Evolutionary conservation across 2,113 vertebrate species (phyloP).

Genomic region (Morone chrysops): DNA sequence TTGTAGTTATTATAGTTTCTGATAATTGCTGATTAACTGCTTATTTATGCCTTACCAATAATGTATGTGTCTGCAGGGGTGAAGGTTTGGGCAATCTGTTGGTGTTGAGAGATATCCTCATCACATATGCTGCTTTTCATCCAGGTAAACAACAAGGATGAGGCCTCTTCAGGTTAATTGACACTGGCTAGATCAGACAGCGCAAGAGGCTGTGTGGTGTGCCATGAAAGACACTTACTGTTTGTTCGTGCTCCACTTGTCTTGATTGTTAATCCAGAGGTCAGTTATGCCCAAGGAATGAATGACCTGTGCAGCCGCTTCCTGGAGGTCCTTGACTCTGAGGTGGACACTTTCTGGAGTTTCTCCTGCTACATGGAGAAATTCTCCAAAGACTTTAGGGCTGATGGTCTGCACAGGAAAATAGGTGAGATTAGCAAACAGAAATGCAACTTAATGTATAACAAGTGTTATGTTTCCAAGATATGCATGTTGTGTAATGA

Average conservation of each 20-base stretch:
- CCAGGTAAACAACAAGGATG: slow-evolving; percentile 79
- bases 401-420: slow-evolving; percentile 85
- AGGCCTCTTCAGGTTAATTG: not conserved
- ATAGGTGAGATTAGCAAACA: slow-evolving; percentile 73
- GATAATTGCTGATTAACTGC: not conserved
- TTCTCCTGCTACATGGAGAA: slow-evolving; percentile 87
- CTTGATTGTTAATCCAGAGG: slow-evolving; percentile 74
- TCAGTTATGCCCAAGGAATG: slow-evolving; percentile 88
- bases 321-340: slow-evolving; percentile 86
- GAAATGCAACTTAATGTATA: not conserved
- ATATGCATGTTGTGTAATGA: not conserved
- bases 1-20: no score
- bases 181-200: not conserved
- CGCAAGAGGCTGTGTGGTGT: not conserved
- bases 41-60: not conserved
- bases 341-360: slow-evolving; percentile 87
- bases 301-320: slow-evolving; percentile 88
- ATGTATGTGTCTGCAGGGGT: slow-evolving; percentile 72
- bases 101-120: slow-evolving; percentile 87
- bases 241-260: not conserved
- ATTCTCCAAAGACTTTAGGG: slow-evolving; percentile 84
- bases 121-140: slow-evolving; percentile 88
- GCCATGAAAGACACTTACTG: not conserved
- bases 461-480: not conserved
- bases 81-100: slow-evolving; percentile 86